Base-by-base conservation (phyloP, 1,140 invertebrate species). In the Zaprionus vittiger region DNA sequence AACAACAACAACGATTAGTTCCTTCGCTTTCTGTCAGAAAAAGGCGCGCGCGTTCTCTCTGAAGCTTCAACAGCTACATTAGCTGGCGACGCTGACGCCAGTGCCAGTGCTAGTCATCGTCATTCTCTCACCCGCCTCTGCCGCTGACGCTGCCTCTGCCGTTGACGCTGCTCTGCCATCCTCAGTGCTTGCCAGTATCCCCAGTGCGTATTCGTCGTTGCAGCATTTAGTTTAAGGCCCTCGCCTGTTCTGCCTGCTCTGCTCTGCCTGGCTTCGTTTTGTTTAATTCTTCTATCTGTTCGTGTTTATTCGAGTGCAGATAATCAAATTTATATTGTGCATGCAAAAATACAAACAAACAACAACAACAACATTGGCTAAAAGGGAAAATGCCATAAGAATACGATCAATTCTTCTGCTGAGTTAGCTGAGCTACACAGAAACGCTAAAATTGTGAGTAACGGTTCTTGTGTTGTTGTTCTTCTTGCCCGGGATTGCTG, bases 301-400 rank as follows among this genome's bases (percentile, higher is more conserved):
- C 81, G 79, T 73, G 76, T 77, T 83, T 83, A 74, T 74, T 74
- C 79, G 80, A 83, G 70, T 87, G 76, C 81, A 83, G 84, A 89
- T 89, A 89, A 89, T 89, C 81, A 84, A 84, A 81, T 73, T 89
- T 87, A 87, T 89, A 83, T 83, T 84, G 81, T 81, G 81, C 81
- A 80, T 79, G 81, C 60, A 63, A 80, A 17, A 82, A 73, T 24
- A 68, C 6, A 73, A 52, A 34, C 15, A 31, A 52, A 52, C 4
- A 38, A 20, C 44, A 66, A 28, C 17, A 56, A 57, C 22, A 66
- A 28, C 41, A 17, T n/a, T 44, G 41, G 41, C 41, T 44, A 57
- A 47, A 47, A 59, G 38, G 54, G 78, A 76, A 73, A 76, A 84
- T 87, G 81, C 63, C 54, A 84, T 81, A 76, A 56, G 66, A 49